Evolutionary conservation across 2,888 invertebrate species (phyloP), one percentile per base, ranked within the genome.

Genomic region (Cryptops parisi): DNA sequence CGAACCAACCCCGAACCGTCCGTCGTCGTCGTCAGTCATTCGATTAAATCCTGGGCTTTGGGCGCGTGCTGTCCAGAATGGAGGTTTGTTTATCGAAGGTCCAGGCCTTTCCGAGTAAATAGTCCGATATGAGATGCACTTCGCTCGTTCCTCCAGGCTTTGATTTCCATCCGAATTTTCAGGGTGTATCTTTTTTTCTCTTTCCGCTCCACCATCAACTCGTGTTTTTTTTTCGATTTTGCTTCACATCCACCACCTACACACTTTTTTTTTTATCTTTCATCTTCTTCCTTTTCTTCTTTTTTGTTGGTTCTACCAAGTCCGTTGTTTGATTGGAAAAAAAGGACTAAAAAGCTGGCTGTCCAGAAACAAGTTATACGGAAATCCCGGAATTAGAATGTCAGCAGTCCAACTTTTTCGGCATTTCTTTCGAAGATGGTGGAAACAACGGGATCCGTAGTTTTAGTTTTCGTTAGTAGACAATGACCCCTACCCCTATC

Each of bases 1-100:
- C n/a, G n/a, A n/a, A n/a, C n/a, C n/a, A n/a, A n/a, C n/a, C n/a
- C n/a, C n/a, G n/a, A n/a, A n/a, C n/a, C n/a, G n/a, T n/a, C n/a
- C n/a, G n/a, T n/a, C n/a, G n/a, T n/a, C n/a, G 43, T 39, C 49
- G 49, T 38, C 22, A 19, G 39, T 49, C 49, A 38, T 49, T 49
- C 25, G 49, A 49, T 49, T 49, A 49, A 49, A 38, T 33, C 33
- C 33, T 9, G 33, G 33, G 15, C 33, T 33, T 33, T 6, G 9
- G 15, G 15, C 33, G 33, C n/a, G n/a, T 15, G 9, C 38, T 33
- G 38, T 33, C 38, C 38, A 33, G n/a, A n/a, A n/a, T n/a, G n/a
- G n/a, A n/a, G n/a, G 43, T 41, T 41, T 41, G 43, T 41, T 41
- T 41, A 41, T 41, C 43, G 43, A 41, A n/a, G 19, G 43, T n/a